Evolutionary conservation across 2,888 invertebrate species (phyloP), one percentile per base, ranked within the genome.

Genomic region (Cryptocheilus praepositus): DNA sequence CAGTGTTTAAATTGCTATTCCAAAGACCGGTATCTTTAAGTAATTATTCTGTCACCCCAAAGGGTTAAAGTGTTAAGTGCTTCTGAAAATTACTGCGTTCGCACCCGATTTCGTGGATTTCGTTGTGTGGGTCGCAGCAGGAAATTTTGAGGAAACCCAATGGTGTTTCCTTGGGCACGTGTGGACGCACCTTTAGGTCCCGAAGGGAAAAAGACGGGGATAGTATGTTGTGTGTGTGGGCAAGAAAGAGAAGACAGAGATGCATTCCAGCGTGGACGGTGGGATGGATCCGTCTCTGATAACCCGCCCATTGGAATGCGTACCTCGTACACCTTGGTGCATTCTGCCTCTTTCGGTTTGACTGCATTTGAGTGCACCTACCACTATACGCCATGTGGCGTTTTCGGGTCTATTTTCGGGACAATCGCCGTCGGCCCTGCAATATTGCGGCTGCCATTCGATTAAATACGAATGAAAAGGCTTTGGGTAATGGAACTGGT

Each of bases 261-360:
- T 77, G 75, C 81, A 78, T 80, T 80, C 77, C 80, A 77, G 73
- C 81, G 68, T 82, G 83, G 84, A 85, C 84, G 86, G 86, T 83
- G 84, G 85, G 85, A 86, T 84, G 86, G 85, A 86, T 87, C 80
- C 81, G 82, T 83, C 86, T 83, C 85, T 88, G 87, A 88, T 88
- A 88, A 87, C 83, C 85, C 85, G 86, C 84, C 83, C 85, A 83
- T 84, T 71, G 87, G 87, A 85, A 87, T 87, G 86, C 82, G 79
- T 81, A 81, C 85, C 83, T 81, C 83, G 83, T 83, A 82, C 85
- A 81, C 83, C 84, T 85, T 82, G 81, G 83, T 79, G 74, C 77
- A 80, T 83, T 80, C 78, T 71, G 76, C 67, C 69, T 73, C 77
- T 77, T 80, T 80, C 74, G 74, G 63, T 76, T 73, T 78, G 64